Conservation (phyloP, 2,113 vertebrate species). For the Macrotis lagotis region DNA sequence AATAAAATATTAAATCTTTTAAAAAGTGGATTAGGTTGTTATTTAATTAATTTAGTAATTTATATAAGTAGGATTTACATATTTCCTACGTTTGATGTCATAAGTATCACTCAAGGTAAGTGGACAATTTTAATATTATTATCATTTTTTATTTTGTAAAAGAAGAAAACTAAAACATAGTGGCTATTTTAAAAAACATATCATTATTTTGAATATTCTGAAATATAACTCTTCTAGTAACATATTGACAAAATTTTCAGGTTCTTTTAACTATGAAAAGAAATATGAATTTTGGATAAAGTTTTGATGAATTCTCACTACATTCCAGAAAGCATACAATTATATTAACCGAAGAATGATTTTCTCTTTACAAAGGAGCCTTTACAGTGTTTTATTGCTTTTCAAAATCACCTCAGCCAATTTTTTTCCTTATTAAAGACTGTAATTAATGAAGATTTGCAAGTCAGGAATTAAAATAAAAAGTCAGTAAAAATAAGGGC, state of each 20-base stretch:
- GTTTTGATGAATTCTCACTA: not conserved
- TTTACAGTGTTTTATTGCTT: not conserved
- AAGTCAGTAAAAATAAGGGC: no score
- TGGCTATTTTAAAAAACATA: not conserved
- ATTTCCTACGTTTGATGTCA: no score
- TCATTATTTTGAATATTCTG: not conserved
- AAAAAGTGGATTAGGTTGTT: no score
- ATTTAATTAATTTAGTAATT: no score
- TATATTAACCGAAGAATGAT: not conserved
- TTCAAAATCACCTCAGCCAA: no score
- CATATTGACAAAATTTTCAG: not conserved
- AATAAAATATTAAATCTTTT: no score
- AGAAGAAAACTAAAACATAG: not conserved
- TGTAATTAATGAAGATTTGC: no score
- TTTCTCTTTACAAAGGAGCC: not conserved
- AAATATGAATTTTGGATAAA: not conserved
- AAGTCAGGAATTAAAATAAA: no score
- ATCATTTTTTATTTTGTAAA: not conserved
- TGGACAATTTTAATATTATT: not conserved
- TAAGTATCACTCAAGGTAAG: no score
- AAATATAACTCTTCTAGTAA: not conserved
- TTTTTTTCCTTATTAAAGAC: no score
- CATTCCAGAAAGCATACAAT: not conserved
- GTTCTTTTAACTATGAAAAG: not conserved
- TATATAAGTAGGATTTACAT: no score